These are phyloP conservation scores for Papilio demoleus DNA, from an alignment of 2,888 invertebrate genomes.

Conservation along the genomic window DNA sequence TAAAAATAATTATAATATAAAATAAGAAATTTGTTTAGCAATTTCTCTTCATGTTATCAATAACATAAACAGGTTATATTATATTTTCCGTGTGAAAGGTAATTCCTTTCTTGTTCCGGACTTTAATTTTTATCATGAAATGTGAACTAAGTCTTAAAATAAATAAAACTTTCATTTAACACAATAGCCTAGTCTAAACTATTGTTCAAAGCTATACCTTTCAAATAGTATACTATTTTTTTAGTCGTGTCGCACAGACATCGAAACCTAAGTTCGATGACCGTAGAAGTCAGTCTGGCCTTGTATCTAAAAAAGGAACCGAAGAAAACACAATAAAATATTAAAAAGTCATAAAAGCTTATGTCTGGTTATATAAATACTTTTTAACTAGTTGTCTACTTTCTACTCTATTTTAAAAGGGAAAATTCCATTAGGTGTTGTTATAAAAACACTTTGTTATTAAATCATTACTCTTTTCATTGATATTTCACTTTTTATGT, in stretches of 20 bases:
- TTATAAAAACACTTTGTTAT: not conserved
- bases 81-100: not conserved
- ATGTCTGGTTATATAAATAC: slow-evolving; percentile 27
- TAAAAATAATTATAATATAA: too few species aligned
- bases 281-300: slow-evolving; percentile 70
- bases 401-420: slow-evolving; percentile 43
- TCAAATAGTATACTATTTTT: slow-evolving; percentile 55
- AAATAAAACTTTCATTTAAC: slow-evolving; percentile 36
- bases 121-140: slow-evolving; percentile 1
- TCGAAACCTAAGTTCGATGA: slow-evolving; percentile 65
- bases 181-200: slow-evolving; percentile 26
- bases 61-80: not conserved
- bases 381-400: slow-evolving; percentile 33
- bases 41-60: too few species aligned
- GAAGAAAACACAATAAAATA: slow-evolving; percentile 45
- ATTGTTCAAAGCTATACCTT: slow-evolving; percentile 48
- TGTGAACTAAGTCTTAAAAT: slow-evolving; percentile 25
- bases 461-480: not conserved
- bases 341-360: not conserved
- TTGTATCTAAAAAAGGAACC: slow-evolving; percentile 60
- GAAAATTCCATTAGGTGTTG: not conserved
- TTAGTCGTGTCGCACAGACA: slow-evolving; percentile 60
- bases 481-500: not conserved
- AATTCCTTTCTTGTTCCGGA: not conserved
- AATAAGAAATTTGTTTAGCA: too few species aligned